Evolutionary conservation across 1,140 invertebrate genomes (phyloP), one percentile per base, ranked within the genome.

Genomic region (Cyphomyrmex costatus): DNA sequence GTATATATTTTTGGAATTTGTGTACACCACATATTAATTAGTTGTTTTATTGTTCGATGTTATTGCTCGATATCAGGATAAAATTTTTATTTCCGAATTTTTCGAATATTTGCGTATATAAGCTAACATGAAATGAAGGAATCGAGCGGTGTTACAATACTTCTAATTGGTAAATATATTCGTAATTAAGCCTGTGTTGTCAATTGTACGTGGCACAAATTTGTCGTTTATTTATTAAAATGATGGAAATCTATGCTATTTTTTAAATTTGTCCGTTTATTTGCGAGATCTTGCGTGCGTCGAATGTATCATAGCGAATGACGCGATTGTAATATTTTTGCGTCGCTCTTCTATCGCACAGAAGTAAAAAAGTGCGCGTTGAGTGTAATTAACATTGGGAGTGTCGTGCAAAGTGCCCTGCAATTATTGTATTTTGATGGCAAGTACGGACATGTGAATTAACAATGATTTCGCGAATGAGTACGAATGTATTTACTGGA

Each of bases 401-500:
- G 6, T 68, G 21, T 2, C 42, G 36, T 68, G 42, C 21, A 68
- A 68, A 42, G 8, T 42, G 36, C 36, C 36, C 36, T 10, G 36
- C 12, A 68, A 68, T 68, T 68, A 68, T n/a, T 66, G 3, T 66
- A 21, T 68, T 68, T 49, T 49, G 36, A 49, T 68, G 36, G 21
- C 21, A 46, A 24, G 36, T 24, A 42, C 3, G 21, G 46, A 49
- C 65, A 68, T 5, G 14, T 49, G n/a, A 21, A 46, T 46, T 49
- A 49, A 16, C 6, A 49, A 27, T 68, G 21, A 27, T 49, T 68
- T 49, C 12, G 21, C 65, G 36, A 68, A 6, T 21, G 21, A 66
- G 30, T 42, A 42, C 10, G 36, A 42, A 8, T 42, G 36, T 66
- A 42, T 36, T 66, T 21, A n/a, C 4, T 66, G 0, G 33, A 14